Evolutionary conservation across 2,888 invertebrate genomes (phyloP).

Genomic region (Adela reaumurella): DNA sequence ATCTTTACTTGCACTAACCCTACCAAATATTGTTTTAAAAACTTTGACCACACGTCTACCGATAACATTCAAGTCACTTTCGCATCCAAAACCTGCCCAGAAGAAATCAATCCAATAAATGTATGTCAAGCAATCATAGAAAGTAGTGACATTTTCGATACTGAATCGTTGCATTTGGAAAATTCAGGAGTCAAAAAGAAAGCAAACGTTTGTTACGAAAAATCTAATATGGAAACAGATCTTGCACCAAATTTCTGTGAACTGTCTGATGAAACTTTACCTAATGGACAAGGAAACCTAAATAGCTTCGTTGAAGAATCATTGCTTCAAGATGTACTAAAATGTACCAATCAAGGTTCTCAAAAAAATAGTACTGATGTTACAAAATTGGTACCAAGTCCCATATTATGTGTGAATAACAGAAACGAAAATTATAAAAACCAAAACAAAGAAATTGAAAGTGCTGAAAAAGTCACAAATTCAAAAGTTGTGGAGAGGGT

Average conservation of each 20-base stretch:
- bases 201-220: no score
- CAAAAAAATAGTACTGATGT: no score
- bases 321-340: no score
- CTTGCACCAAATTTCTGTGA: slow-evolving; percentile 1
- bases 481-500: slow-evolving; percentile 9
- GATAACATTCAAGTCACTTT: not conserved
- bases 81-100: not conserved
- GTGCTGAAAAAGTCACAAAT: not conserved
- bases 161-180: not conserved
- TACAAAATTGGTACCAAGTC: no score
- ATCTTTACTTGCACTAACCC: no score
- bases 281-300: slow-evolving; percentile 5
- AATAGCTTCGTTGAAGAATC: no score
- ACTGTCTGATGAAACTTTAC: slow-evolving; percentile 4
- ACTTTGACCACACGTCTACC: no score
- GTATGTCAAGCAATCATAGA: not conserved
- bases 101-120: slow-evolving; percentile 1
- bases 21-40: no score
- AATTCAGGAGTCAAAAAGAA: not conserved
- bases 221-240: slow-evolving; percentile 7
- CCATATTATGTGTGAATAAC: no score
- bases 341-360: no score
- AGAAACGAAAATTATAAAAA: no score
- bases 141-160: not conserved
- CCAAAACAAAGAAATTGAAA: no score